A percentile compares a stretch with the other conserved stretches of the same genome.
phyloP scores from a whole-genome alignment of 2,888 invertebrate species.

The Strigamia maritima region DNA sequence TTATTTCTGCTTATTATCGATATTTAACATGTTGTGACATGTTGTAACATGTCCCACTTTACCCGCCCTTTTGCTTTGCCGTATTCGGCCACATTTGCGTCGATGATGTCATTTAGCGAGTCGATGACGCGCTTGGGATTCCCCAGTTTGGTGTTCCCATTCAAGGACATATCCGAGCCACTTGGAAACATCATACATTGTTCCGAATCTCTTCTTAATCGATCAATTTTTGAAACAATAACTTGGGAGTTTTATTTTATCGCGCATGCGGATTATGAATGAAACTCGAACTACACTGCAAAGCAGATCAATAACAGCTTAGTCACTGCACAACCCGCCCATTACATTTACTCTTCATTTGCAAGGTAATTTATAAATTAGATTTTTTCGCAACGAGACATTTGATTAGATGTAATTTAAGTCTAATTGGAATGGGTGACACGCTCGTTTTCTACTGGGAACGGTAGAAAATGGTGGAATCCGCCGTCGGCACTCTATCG shows the following conservation, averaged over 20 bases:
- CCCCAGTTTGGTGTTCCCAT: conserved; percentile 16
- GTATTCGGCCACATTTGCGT: conserved; percentile 21
- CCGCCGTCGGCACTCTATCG: not conserved
- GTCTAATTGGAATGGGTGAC: conserved; percentile 1
- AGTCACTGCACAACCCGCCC: conserved; percentile 6
- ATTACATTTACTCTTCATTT: not conserved
- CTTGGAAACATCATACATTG: not conserved
- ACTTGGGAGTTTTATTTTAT: too few relatives aligned
- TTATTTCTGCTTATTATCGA: not conserved
- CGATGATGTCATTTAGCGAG: conserved; percentile 8
- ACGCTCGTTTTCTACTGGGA: not conserved
- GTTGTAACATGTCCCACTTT: not conserved
- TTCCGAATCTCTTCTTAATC: not conserved
- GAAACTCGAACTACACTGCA: not conserved
- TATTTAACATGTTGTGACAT: not conserved
- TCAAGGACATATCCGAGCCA: not conserved
- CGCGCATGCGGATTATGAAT: not conserved
- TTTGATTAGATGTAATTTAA: conserved; percentile 7
- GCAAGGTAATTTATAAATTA: conserved; percentile 18
- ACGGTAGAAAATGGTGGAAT: not conserved
- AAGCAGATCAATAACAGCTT: conserved; percentile 10
- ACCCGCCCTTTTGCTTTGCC: not conserved
- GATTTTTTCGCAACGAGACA: not conserved
- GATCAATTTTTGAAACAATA: too few relatives aligned
- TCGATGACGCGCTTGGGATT: conserved; percentile 17